phyloP scores from a whole-genome alignment of 1,140 invertebrate species.

The Drosophila nannoptera region DNA sequence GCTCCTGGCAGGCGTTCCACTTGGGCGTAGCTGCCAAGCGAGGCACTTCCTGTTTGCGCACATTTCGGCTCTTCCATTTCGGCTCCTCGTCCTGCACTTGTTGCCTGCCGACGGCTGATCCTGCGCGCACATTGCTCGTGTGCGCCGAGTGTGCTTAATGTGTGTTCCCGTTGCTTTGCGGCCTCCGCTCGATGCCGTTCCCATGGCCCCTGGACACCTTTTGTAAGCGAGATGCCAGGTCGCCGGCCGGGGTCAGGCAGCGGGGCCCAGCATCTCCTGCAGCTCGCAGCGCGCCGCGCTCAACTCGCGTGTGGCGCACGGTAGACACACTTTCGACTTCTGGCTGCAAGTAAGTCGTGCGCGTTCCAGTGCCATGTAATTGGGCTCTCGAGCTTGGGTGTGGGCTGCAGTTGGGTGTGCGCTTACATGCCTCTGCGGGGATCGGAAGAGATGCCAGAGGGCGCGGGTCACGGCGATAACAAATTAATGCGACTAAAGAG shows the following conservation, averaged over 20 bases:
- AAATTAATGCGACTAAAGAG: no score
- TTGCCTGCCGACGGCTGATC: constrained; percentile 60
- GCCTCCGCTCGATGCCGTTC: not conserved
- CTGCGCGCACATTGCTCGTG: constrained; percentile 72
- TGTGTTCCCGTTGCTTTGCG: constrained; percentile 44
- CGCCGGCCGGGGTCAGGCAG: constrained; percentile 36
- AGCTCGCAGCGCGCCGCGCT: constrained; percentile 14
- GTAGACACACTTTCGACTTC: constrained; percentile 64
- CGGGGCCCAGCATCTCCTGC: constrained; percentile 4
- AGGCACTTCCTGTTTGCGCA: constrained; percentile 66
- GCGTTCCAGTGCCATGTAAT: constrained; percentile 57
- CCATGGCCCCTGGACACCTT: constrained; percentile 6
- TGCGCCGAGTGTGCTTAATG: constrained; percentile 74
- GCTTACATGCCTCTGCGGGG: not conserved
- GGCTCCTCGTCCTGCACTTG: constrained; percentile 64
- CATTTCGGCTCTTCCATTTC: constrained; percentile 59
- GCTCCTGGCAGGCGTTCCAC: constrained; percentile 49
- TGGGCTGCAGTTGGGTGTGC: not conserved
- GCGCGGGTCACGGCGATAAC: no score
- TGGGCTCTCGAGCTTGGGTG: constrained; percentile 9
- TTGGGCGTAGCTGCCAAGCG: constrained; percentile 38
- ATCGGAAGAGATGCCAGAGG: not conserved
- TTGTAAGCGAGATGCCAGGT: constrained; percentile 35
- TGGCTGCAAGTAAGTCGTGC: constrained; percentile 64
- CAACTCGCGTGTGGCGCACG: constrained; percentile 58